Base-by-base conservation (phyloP, 1,140 invertebrate genomes). In the Drosophila ironensis region DNA sequence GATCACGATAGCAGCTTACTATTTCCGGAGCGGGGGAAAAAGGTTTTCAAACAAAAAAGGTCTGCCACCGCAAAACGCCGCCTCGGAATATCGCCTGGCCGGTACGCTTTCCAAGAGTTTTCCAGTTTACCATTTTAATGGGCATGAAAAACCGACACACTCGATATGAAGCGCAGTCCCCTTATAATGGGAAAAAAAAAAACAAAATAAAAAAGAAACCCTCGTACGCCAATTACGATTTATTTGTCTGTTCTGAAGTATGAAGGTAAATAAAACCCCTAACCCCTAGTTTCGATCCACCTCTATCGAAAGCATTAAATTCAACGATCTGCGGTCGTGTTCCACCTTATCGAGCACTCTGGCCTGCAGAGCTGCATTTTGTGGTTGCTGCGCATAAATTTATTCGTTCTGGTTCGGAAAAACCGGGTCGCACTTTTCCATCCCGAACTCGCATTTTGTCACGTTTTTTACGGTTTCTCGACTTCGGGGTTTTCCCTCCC, bases 161-260 rank as follows among this genome's bases (percentile, higher is more conserved):
- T 48, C 56, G 52, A 75, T 47, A 16, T 63, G 45, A 28, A 40
- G 35, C 56, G 30, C 5, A 9, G 63, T 51, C 48, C 57, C 48
- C 57, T 57, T 52, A 59, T 11, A 40, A 33, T 33, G 25, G 51
- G 44, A 45, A 33, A 33, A 72, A 45, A 52, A 27, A 44, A 66
- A 5, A 35, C 6, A 17, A 16, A 46, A 72, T 25, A 75, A 51
- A 74, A 73, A 38, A 50, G 33, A 61, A 61, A 84, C 73, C 80
- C 81, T 86, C 66, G 80, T 52, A 80, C 80, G 80, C 80, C 80
- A 84, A 84, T 84, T 84, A 86, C 80, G 80, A 86, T 84, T 84
- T 84, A 86, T 84, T 84, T 84, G 74, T 84, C 51, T 66, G 70
- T 71, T 64, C 51, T 84, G 47, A 84, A 84, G 80, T 84, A 52